Conservation (phyloP, 2,888 invertebrate genomes). For the Linhomoeus sp. region DNA sequence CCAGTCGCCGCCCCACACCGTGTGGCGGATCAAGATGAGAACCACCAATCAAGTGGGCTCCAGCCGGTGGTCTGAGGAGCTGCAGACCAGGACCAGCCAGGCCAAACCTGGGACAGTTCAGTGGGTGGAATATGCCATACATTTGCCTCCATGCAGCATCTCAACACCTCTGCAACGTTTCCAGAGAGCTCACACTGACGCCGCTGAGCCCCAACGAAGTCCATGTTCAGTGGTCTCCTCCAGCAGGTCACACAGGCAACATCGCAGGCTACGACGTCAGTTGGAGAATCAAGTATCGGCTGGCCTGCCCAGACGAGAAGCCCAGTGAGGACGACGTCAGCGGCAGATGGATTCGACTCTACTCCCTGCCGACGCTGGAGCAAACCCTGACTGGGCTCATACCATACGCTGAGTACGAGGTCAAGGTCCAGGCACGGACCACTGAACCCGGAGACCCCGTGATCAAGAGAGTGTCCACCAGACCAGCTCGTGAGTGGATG, state of each 20-base stretch:
- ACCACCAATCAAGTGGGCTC: slow-evolving; percentile 13
- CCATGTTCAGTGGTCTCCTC: slow-evolving; percentile 22
- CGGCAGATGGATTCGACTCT: slow-evolving; percentile 22
- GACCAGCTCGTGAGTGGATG: slow-evolving; percentile 3
- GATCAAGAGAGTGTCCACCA: background rate
- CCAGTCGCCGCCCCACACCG: slow-evolving; percentile 23
- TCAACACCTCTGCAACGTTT: background rate
- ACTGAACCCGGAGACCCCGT: background rate
- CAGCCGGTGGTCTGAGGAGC: slow-evolving; percentile 19
- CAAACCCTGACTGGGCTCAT: slow-evolving; percentile 25
- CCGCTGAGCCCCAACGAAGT: slow-evolving; percentile 15
- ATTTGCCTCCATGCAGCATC: too few relatives aligned
- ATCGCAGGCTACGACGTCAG: slow-evolving; percentile 28
- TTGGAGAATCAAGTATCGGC: slow-evolving; percentile 24
- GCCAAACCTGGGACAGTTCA: background rate
- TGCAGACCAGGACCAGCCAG: slow-evolving; percentile 15
- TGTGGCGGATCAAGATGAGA: slow-evolving; percentile 19
- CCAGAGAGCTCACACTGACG: background rate
- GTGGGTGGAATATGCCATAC: too few relatives aligned
- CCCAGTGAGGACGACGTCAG: slow-evolving; percentile 25
- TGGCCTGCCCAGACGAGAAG: slow-evolving; percentile 27
- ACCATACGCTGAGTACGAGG: slow-evolving; percentile 26
- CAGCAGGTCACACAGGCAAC: slow-evolving; percentile 18
- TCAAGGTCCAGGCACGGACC: slow-evolving; percentile 20
- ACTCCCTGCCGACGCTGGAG: slow-evolving; percentile 26